Percentiles rank a stretch among this genome's conserved stretches.
Evolutionary conservation across 2,113 vertebrate genomes (phyloP).

Genomic region (Myrmecobius fasciatus): DNA sequence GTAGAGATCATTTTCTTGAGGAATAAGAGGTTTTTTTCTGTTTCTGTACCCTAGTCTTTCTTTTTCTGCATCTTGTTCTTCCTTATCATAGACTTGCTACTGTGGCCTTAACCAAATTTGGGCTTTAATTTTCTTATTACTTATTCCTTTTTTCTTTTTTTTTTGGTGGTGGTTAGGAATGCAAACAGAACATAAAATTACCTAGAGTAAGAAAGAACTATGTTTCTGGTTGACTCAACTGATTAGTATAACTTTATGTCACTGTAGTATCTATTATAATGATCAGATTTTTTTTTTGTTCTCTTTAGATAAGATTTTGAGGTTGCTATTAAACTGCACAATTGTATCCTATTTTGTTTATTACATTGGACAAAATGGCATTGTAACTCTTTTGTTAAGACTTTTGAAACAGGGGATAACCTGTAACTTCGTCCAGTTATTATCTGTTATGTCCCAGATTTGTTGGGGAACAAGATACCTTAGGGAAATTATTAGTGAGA

Average conservation of each 20-base stretch:
- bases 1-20: neutral
- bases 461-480: neutral
- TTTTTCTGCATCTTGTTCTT: neutral
- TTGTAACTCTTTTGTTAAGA: neutral
- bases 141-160: neutral
- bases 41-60: neutral
- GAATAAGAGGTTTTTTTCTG: neutral
- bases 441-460: neutral
- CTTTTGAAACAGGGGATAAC: neutral
- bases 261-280: neutral
- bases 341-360: neutral
- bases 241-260: neutral
- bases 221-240: neutral
- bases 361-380: neutral
- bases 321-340: neutral
- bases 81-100: neutral
- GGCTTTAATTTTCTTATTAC: neutral
- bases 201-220: neutral
- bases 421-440: neutral
- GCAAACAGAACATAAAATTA: neutral
- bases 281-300: neutral
- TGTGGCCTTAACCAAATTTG: neutral
- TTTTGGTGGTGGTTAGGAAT: neutral
- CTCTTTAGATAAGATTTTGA: neutral
- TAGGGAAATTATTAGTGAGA: neutral